phyloP scores from a whole-genome alignment of 2,888 invertebrate species.

The Brachypalpus laphriformis region DNA sequence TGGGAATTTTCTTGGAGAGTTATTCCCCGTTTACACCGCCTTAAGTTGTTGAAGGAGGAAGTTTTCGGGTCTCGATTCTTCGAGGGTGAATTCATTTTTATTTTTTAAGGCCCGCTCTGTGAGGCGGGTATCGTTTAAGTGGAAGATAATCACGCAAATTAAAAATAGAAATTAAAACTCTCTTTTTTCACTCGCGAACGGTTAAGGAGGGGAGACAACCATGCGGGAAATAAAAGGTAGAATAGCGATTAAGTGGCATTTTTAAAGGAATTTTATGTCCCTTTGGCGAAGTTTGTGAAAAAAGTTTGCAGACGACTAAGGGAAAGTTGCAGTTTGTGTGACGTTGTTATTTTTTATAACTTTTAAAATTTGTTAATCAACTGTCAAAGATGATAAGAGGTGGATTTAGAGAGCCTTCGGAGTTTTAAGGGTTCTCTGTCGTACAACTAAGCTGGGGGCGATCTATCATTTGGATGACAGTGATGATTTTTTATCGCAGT shows the following conservation, averaged over 20 bases:
- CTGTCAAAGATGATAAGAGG: constrained; percentile 68
- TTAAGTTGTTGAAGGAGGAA: constrained; percentile 47
- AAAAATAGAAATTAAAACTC: constrained; percentile 74
- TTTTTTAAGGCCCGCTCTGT: neutral
- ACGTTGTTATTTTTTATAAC: constrained; percentile 25
- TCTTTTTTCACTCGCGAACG: neutral
- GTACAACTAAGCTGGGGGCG: neutral
- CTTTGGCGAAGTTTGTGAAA: neutral
- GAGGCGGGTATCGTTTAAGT: constrained; percentile 75
- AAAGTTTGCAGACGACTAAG: constrained; percentile 61
- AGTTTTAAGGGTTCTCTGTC: neutral
- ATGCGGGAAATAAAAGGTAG: constrained; percentile 43
- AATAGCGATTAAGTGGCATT: constrained; percentile 23
- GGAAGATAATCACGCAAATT: constrained; percentile 80
- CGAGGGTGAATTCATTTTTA: constrained; percentile 2
- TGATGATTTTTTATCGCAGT: constrained; percentile 2
- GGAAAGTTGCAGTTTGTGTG: constrained; percentile 42
- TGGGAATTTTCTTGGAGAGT: constrained; percentile 79
- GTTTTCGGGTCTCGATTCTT: neutral
- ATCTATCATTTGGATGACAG: neutral
- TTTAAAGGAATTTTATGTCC: constrained; percentile 48
- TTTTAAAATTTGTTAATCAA: constrained; percentile 66
- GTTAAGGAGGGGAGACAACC: neutral
- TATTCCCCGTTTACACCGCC: constrained; percentile 52
- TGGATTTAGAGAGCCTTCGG: constrained; percentile 29